Base-by-base conservation (phyloP, 2,797 vertebrate genomes). In the Macropus fuliginosus region DNA sequence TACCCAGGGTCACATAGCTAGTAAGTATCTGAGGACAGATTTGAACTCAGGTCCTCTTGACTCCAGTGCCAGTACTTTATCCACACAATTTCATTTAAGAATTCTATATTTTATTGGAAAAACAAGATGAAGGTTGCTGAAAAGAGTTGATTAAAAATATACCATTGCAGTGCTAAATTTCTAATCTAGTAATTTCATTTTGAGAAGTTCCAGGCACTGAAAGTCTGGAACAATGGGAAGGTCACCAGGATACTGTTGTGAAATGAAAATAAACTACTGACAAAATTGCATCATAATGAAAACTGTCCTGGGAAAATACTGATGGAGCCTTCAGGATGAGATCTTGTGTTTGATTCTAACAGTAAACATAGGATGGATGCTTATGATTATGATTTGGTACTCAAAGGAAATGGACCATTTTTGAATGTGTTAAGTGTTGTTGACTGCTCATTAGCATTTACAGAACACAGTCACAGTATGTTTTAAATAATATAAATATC, bases 401-500 rank as follows among this genome's bases (percentile, higher is more conserved):
- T 93, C n/a, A 89, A 0, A 93, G 40, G 66, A 96, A 95, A 94
- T 59, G n/a, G 46, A 74, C 95, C 57, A 56, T 96, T n/a, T 95
- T 92, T 57, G 40, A 28, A 14, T 93, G 57, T 66, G 4, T 28
- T 92, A 24, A 90, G 91, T 95, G 91, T 90, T 97, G 18, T 40
- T 92, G 14, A 92, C 29, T 0, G 3, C 31, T 11, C 46, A 93
- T 52, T 52, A 56, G 81, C 46, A 91, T 93, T 95, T 87, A 95
- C 66, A 91, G 56, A 95, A 74, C 59, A 29, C n/a, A 66, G 89
- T 93, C 92, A 95, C 95, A 97, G 40, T 95, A 91, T 50, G 21
- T 50, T 95, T 95, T 96, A 54, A 90, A n/a, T 94, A 92, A 93
- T 54, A 29, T 92, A 95, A 96, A 8, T 91, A 91, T 93, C 54